Evolutionary conservation across 2,888 invertebrate genomes (phyloP), one percentile per base, ranked within the genome.

Genomic region (Nyleta sp.): DNA sequence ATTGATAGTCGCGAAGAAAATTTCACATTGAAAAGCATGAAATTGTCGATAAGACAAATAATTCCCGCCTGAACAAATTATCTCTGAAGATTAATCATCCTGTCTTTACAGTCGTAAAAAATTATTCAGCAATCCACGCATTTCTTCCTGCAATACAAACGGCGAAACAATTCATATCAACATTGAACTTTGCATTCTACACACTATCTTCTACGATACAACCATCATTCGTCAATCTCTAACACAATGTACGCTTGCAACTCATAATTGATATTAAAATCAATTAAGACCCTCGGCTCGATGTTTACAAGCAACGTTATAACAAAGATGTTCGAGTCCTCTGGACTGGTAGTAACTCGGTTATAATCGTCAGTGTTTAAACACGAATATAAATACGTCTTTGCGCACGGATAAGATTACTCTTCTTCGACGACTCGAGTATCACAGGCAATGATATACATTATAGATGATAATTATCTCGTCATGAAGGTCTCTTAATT

Each of bases 401-500:
- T 68, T 33, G 60, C 17, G 42, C 31, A 11, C 24, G 55, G 67
- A 60, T 67, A 62, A 73, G 73, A 68, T 78, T 73, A 55, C 44
- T 48, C 35, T 67, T 60, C 42, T 48, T 60, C 57, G 70, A 44
- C 31, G 64, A 70, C 28, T 46, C 70, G 31, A 44, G 48, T 64
- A 73, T 62, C 46, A 53, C 46, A 38, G 57, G 57, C 78, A 70
- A 22, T 46, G 73, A 67, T 73, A 78, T 70, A 65, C 64, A 46
- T 70, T 78, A 70, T 60, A 44, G 33, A 67, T 62, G 75, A 72
- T 76, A 73, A 80, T 80, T 76, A 80, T 76, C 80, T 70, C 76
- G 73, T 70, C 70, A 73, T 73, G 73, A 68, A 73, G 67, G 68
- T 65, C 76, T 76, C 76, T 76, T 76, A 72, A 76, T 80, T 76